phyloP scores from a whole-genome alignment of 2,797 vertebrate genomes.

The Craterocephalus amniculus region DNA sequence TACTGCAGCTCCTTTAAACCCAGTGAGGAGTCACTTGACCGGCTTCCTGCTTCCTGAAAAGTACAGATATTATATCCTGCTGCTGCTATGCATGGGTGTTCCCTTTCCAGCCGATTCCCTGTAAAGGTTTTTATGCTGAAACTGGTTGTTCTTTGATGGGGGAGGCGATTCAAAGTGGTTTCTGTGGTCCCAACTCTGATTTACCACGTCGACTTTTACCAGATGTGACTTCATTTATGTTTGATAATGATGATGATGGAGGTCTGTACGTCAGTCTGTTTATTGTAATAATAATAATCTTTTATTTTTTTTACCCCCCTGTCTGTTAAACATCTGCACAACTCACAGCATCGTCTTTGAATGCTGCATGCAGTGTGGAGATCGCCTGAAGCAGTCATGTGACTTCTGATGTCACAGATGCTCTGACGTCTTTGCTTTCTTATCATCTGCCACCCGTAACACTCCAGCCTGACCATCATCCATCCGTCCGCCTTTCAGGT shows the following conservation, averaged over 20 bases:
- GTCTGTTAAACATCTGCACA: neutral
- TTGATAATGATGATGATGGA: neutral
- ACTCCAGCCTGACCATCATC: conserved; percentile 14
- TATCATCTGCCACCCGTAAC: conserved; percentile 18
- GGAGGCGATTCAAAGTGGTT: neutral
- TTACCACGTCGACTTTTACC: too few relatives aligned
- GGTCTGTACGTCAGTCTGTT: neutral
- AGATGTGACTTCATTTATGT: too few relatives aligned
- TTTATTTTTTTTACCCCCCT: neutral
- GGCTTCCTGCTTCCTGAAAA: neutral
- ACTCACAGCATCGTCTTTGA: neutral
- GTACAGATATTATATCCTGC: too few relatives aligned
- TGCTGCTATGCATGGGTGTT: too few relatives aligned
- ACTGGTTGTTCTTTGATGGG: neutral
- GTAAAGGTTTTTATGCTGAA: neutral
- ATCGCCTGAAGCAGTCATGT: conserved; percentile 24
- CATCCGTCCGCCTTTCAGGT: conserved; percentile 13
- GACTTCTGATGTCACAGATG: conserved; percentile 42
- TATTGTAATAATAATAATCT: neutral
- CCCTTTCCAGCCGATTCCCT: too few relatives aligned
- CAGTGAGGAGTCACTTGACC: neutral
- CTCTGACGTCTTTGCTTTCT: conserved; percentile 36
- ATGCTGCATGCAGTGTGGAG: conserved; percentile 9
- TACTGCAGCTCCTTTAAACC: neutral
- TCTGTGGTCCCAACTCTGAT: too few relatives aligned